Evolutionary conservation across 2,113 vertebrate species (phyloP).

Genomic region (Pteruthius melanotis): DNA sequence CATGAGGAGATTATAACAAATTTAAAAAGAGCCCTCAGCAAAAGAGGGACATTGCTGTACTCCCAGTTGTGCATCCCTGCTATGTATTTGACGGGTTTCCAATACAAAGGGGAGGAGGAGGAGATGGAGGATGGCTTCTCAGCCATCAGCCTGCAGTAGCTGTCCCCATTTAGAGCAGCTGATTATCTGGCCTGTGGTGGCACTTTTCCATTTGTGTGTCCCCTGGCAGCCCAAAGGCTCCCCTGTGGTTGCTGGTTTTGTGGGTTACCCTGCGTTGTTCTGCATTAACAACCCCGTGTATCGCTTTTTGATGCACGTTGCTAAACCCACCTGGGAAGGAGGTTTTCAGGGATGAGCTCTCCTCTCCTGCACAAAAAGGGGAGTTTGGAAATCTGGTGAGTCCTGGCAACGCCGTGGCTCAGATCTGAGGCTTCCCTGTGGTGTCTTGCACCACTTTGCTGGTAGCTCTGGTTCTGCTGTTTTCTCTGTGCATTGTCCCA

Average conservation of each 20-base stretch:
- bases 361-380: neutral
- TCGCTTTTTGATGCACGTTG: neutral
- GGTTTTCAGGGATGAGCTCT: neutral
- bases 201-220: neutral
- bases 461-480: rapidly evolving
- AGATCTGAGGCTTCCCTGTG: rapidly evolving
- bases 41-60: neutral
- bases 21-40: neutral
- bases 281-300: neutral
- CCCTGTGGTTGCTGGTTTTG: neutral
- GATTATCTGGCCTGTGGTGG: neutral
- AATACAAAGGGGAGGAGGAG: neutral
- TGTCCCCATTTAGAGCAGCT: neutral
- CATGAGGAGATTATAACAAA: neutral
- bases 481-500: neutral
- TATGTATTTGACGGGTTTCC: neutral
- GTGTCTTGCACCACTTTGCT: rapidly evolving
- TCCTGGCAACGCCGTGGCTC: rapidly evolving
- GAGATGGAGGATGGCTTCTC: neutral
- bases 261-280: neutral
- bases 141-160: neutral
- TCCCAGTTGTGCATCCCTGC: neutral
- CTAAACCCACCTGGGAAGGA: neutral
- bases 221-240: neutral
- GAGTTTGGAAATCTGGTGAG: neutral